Conservation (phyloP, 2,888 invertebrate species). For the Heliconius ethilla region DNA sequence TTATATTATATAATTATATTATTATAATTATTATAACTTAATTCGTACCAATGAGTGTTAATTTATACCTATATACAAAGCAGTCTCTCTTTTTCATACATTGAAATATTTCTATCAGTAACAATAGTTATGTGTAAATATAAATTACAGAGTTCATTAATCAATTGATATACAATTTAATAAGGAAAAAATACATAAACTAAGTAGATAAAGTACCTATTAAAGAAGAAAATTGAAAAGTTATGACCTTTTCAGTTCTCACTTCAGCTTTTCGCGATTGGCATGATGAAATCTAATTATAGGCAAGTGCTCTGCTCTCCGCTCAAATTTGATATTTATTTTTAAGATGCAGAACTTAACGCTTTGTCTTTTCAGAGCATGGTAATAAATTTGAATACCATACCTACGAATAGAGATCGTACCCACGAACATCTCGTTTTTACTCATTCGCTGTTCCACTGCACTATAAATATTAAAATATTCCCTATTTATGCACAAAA, state of each 20-base stretch:
- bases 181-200: not conserved
- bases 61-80: not conserved
- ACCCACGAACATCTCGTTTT: not conserved
- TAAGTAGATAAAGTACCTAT: not conserved
- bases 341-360: not conserved
- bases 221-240: not conserved
- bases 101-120: not conserved
- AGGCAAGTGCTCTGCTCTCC: no score
- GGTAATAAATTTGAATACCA: not conserved
- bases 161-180: not conserved
- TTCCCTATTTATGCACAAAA: constrained; percentile 36
- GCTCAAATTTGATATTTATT: no score
- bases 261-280: no score
- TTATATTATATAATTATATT: no score
- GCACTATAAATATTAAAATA: not conserved
- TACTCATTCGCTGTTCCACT: not conserved
- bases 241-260: not conserved
- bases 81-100: not conserved
- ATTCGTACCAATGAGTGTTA: not conserved
- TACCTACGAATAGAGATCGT: not conserved
- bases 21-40: no score
- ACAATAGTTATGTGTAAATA: not conserved
- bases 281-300: no score
- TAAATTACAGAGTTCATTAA: no score
- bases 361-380: not conserved